phyloP scores from a whole-genome alignment of 2,797 vertebrate species.

The Crax fasciolata region DNA sequence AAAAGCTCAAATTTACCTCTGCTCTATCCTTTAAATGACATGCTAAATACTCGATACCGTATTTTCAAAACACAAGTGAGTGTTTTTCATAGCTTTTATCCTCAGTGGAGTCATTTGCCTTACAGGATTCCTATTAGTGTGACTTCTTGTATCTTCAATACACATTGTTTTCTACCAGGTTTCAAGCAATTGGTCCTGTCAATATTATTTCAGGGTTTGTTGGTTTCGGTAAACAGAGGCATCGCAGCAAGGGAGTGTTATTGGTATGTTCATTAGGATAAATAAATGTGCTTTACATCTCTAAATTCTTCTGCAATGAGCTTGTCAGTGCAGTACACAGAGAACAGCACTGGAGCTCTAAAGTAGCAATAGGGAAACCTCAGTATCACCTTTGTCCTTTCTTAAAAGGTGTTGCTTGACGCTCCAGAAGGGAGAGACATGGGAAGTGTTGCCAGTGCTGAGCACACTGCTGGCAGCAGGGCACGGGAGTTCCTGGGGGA shows the following conservation, averaged over 20 bases:
- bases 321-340: not conserved
- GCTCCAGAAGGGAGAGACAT: not conserved
- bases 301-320: slow-evolving; percentile 18
- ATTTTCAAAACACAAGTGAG: slow-evolving; percentile 10
- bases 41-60: not conserved
- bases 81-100: slow-evolving; percentile 34
- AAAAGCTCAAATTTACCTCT: slow-evolving; percentile 13
- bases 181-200: slow-evolving; percentile 49
- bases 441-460: not conserved
- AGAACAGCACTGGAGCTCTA: not conserved
- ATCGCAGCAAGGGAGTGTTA: slow-evolving; percentile 20
- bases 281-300: slow-evolving; percentile 32
- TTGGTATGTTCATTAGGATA: slow-evolving; percentile 61
- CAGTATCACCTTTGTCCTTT: not conserved
- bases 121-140: slow-evolving; percentile 61
- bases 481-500: not conserved
- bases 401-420: not conserved
- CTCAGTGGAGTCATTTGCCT: slow-evolving; percentile 40
- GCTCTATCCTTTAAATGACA: not conserved
- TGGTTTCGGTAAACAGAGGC: slow-evolving; percentile 61
- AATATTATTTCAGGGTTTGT: slow-evolving; percentile 63
- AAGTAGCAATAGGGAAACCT: not conserved
- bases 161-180: slow-evolving; percentile 44
- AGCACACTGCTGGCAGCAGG: not conserved
- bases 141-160: slow-evolving; percentile 27